phyloP scores from a whole-genome alignment of 1,140 invertebrate genomes.

The Drosophila ohnishii region DNA sequence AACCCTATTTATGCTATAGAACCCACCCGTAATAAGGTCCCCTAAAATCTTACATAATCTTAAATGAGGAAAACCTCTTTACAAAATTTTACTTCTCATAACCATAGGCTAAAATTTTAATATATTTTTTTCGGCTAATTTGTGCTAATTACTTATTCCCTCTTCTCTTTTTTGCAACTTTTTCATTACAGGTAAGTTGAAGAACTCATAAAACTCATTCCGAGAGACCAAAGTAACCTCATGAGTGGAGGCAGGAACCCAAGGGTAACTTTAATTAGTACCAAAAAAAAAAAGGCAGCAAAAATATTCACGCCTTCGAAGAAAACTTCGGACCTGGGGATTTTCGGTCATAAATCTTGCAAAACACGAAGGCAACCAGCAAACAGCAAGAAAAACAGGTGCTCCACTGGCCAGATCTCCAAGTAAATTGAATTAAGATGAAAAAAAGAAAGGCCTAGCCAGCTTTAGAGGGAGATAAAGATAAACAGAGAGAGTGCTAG shows the following conservation, averaged over 20 bases:
- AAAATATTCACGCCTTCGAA: conserved; percentile 64
- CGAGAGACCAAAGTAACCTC: conserved; percentile 34
- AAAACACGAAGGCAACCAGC: conserved; percentile 49
- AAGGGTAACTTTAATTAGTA: conserved; percentile 68
- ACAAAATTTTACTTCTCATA: conserved; percentile 38
- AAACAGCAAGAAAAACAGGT: conserved; percentile 54
- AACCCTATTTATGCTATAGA: background rate
- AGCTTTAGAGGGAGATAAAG: conserved; percentile 19
- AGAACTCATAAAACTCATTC: conserved; percentile 54
- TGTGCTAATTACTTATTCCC: conserved; percentile 72
- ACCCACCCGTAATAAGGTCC: background rate
- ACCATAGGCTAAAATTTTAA: conserved; percentile 33
- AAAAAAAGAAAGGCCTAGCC: conserved; percentile 72
- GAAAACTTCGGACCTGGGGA: conserved; percentile 28
- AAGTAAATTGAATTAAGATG: conserved; percentile 76
- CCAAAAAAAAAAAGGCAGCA: conserved; percentile 24
- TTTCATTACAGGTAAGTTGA: conserved; percentile 77
- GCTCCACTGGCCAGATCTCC: conserved; percentile 41
- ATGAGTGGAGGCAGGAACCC: conserved; percentile 26
- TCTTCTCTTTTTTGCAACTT: conserved; percentile 49
- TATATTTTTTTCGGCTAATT: conserved; percentile 53
- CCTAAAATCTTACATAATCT: conserved; percentile 16
- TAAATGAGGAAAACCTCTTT: conserved; percentile 13
- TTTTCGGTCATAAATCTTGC: conserved; percentile 60
- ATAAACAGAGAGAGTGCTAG: background rate